Percentiles rank a stretch among this genome's conserved stretches.
phyloP scores from a whole-genome alignment of 2,113 vertebrate genomes.

The Myrmecophaga tridactyla region DNA sequence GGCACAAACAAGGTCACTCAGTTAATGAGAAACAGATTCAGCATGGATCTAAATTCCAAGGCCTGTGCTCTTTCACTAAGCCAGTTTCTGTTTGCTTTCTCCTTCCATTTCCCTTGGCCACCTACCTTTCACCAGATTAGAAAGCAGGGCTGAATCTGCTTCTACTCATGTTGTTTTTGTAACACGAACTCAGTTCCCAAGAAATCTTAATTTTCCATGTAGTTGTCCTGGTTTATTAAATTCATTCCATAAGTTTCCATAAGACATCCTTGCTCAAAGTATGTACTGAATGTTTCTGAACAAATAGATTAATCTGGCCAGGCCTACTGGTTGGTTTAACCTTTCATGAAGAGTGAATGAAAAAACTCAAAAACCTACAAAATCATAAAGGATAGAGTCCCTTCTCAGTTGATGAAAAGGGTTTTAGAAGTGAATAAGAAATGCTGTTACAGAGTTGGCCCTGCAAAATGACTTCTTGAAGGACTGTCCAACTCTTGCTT shows the following conservation, averaged over 20 bases:
- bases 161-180: not conserved
- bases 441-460: not conserved
- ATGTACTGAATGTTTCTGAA: conserved; percentile 27
- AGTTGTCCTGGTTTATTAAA: not conserved
- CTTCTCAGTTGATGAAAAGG: not conserved
- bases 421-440: not conserved
- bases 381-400: conserved; percentile 12
- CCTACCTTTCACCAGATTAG: not conserved
- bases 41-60: not conserved
- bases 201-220: conserved; percentile 36
- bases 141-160: not conserved
- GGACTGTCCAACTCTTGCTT: not conserved
- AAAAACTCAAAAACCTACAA: not conserved
- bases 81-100: not conserved
- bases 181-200: conserved; percentile 2
- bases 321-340: not conserved
- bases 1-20: not conserved
- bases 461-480: not conserved
- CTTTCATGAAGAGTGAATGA: conserved; percentile 58
- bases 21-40: not conserved
- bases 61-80: not conserved
- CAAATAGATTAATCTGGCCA: conserved; percentile 35
- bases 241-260: not conserved
- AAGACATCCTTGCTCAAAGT: not conserved
- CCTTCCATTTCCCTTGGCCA: not conserved